Base-by-base conservation (phyloP, 2,113 vertebrate genomes). In the Podarcis cretensis region DNA sequence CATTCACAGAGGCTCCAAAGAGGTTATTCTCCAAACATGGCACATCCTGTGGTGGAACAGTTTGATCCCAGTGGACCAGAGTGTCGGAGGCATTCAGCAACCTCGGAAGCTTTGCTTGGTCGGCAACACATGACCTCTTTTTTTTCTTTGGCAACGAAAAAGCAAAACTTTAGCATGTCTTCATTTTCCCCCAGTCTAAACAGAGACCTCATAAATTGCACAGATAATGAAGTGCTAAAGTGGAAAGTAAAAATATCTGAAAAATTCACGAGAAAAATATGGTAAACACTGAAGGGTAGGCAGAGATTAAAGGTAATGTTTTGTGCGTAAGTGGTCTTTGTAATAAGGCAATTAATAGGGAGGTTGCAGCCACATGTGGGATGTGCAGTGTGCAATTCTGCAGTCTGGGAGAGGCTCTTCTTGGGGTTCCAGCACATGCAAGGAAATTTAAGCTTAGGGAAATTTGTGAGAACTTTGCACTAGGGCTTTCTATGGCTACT, bases 81-180 rank as follows among this genome's bases (percentile, higher is more conserved):
- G 20, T 30, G 76, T 20, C 32, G 66, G 27, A 68, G 16, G 23
- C 85, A 59, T 35, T 48, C 0, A 0, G 73, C n/a, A 21, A 32
- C 35, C 4, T 2, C 79, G 20, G 0, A 0, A 0, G 4, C 30
- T 54, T 8, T 0, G 14, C 0, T 1, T 14, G 84, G 83, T 0
- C 0, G 59, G 23, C 37, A 65, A 9, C 43, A 48, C 21, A 32
- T 21, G 37, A 3, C 20, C 25, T 21, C 75, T 32, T 57, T 20
- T 6, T 8, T 35, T 12, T 75, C 32, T 75, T 35, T 32, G 21
- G 76, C 27, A 6, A 35, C 0, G 25, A 27, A 25, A 21, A 25
- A 1, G 1, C 8, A 3, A 40, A 83, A 27, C 18, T 16, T 25
- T 9, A 1, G 81, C 48, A 77, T 2, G 1, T 0, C 25, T 57